Percentiles rank a stretch among this genome's conserved stretches.
phyloP scores from a whole-genome alignment of 1,140 invertebrate species.

The Drosophila simulans region DNA sequence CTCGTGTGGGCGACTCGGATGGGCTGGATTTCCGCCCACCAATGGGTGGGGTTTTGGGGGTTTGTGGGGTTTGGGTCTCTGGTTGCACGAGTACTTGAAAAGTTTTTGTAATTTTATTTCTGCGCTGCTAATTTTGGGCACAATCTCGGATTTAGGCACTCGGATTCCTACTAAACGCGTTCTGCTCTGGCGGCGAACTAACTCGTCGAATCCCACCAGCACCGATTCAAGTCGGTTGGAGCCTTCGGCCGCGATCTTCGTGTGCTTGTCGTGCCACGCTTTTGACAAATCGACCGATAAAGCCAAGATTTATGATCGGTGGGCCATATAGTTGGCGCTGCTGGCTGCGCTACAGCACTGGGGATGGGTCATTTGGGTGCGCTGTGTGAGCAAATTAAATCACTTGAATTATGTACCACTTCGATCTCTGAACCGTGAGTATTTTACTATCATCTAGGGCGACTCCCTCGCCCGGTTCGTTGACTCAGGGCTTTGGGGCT shows the following conservation, averaged over 20 bases:
- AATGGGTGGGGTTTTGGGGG: slow-evolving; percentile 23
- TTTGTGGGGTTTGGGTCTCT: background rate
- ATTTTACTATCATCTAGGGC: slow-evolving; percentile 14
- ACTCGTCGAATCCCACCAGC: slow-evolving; percentile 22
- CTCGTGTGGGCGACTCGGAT: slow-evolving; percentile 34
- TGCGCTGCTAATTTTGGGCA: slow-evolving; percentile 14
- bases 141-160: slow-evolving; percentile 8
- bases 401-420: slow-evolving; percentile 1
- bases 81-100: slow-evolving; percentile 35
- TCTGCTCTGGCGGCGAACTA: slow-evolving; percentile 47
- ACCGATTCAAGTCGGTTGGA: slow-evolving; percentile 31
- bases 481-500: background rate
- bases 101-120: slow-evolving; percentile 40
- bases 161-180: slow-evolving; percentile 37
- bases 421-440: slow-evolving; percentile 21
- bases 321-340: slow-evolving; percentile 20
- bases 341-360: slow-evolving; percentile 24
- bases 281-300: slow-evolving; percentile 81
- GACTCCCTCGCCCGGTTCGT: slow-evolving; percentile 26
- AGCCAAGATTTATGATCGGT: slow-evolving; percentile 67
- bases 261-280: slow-evolving; percentile 66
- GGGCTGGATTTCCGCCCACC: slow-evolving; percentile 11
- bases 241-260: slow-evolving; percentile 32
- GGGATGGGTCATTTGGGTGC: slow-evolving; percentile 24
- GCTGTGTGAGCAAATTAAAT: slow-evolving; percentile 18